A percentile compares a stretch with the other conserved stretches of the same genome.
These are phyloP conservation scores for Cosmia pyralina DNA, from an alignment of 2,888 invertebrate genomes.

Conservation along the genomic window DNA sequence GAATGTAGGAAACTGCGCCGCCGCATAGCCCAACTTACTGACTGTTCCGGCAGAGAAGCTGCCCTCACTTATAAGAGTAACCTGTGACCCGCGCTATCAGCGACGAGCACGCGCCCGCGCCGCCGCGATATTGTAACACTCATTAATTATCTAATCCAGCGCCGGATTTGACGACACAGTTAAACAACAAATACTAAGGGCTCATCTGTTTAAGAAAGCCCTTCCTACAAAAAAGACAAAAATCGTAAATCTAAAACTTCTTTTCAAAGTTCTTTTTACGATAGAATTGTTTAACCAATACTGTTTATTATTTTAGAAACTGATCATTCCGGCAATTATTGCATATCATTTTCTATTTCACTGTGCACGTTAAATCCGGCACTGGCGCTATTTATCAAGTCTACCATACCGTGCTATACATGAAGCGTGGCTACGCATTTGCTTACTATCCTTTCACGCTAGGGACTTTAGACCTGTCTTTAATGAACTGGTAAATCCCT, in stretches of 20 bases:
- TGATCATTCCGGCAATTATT: background rate
- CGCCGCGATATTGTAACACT: constrained; percentile 66
- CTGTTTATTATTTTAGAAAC: background rate
- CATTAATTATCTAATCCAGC: constrained; percentile 67
- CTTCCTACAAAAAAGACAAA: background rate
- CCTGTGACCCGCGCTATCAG: constrained; percentile 85
- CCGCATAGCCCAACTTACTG: constrained; percentile 76
- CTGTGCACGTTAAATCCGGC: constrained; percentile 15
- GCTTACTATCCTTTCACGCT: constrained; percentile 31
- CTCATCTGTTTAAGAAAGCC: background rate
- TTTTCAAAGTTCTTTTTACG: background rate
- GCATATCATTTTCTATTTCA: background rate
- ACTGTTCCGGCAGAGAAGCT: constrained; percentile 74
- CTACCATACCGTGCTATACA: constrained; percentile 30
- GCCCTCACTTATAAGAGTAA: constrained; percentile 80
- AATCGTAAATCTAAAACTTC: background rate
- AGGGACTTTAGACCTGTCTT: constrained; percentile 51
- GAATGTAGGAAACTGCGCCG: constrained; percentile 85
- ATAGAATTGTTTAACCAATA: background rate
- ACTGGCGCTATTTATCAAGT: constrained; percentile 45
- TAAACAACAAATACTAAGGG: constrained; percentile 5
- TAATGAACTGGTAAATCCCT: constrained; percentile 12
- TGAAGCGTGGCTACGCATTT: constrained; percentile 25
- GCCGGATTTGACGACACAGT: constrained; percentile 43
- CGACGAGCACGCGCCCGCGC: constrained; percentile 82